Evolutionary conservation across 2,113 vertebrate genomes (phyloP).

Genomic region (Poecilia latipinna): DNA sequence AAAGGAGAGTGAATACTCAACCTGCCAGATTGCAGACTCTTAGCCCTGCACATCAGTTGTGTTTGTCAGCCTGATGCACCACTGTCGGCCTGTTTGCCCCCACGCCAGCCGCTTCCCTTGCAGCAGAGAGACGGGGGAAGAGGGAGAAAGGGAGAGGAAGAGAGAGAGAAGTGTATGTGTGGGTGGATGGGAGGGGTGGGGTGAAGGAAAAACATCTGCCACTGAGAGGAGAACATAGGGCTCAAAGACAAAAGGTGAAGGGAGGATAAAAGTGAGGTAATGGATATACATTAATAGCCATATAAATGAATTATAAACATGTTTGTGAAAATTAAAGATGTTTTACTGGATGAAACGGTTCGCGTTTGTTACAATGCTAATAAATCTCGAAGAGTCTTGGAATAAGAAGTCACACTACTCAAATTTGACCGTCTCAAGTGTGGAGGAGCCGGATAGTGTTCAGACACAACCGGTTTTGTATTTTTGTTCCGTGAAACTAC

Average conservation of each 20-base stretch:
- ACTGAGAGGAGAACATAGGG: slow-evolving; percentile 56
- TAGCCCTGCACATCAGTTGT: slow-evolving; percentile 89
- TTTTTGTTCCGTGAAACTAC: slow-evolving; percentile 8
- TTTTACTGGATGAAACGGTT: background rate
- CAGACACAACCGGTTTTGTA: background rate
- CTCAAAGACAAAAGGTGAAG: slow-evolving; percentile 49
- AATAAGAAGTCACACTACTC: too few relatives aligned
- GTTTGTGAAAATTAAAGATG: too few relatives aligned
- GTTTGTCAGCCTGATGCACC: slow-evolving; percentile 85
- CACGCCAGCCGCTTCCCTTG: slow-evolving; percentile 78
- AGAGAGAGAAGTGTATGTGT: slow-evolving; percentile 25
- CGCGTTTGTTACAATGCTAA: background rate
- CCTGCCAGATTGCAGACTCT: slow-evolving; percentile 81
- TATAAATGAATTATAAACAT: background rate
- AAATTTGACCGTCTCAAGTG: slow-evolving; percentile 7
- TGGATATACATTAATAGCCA: slow-evolving; percentile 14
- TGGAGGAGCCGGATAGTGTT: background rate
- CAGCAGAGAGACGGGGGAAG: slow-evolving; percentile 61
- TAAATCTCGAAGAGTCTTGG: too few relatives aligned
- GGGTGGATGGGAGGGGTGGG: slow-evolving; percentile 28
- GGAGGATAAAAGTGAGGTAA: slow-evolving; percentile 20
- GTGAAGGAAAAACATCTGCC: slow-evolving; percentile 83
- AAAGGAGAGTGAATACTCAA: slow-evolving; percentile 82
- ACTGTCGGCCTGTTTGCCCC: slow-evolving; percentile 67
- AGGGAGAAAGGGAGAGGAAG: slow-evolving; percentile 10